These are phyloP conservation scores for Actenoides hombroni DNA, from an alignment of 2,113 vertebrate species.

Conservation along the genomic window DNA sequence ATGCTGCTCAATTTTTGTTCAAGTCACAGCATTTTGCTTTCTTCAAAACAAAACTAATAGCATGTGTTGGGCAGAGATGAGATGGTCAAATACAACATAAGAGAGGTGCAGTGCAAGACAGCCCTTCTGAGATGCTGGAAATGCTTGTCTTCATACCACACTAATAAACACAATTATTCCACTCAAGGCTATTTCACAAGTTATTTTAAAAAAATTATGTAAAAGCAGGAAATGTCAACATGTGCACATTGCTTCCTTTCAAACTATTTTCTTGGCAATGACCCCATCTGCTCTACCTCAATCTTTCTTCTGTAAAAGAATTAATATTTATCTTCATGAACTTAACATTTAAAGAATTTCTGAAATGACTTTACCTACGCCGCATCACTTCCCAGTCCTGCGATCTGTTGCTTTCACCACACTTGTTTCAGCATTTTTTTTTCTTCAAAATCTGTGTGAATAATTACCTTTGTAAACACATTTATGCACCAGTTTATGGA, in stretches of 20 bases:
- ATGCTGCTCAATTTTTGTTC: neutral
- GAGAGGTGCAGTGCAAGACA: neutral
- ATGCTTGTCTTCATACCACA: neutral
- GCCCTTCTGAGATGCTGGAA: neutral
- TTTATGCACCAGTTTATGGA: neutral
- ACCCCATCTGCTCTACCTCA: neutral
- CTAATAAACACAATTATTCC: neutral
- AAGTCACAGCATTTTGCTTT: neutral
- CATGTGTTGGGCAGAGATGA: neutral
- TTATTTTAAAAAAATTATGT: neutral
- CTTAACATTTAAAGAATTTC: neutral
- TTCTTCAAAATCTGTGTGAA: neutral
- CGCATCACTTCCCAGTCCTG: neutral
- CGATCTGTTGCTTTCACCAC: rapidly evolving
- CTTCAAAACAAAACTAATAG: neutral
- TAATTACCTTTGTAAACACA: neutral
- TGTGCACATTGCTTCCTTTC: neutral
- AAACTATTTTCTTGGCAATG: neutral
- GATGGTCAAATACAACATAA: neutral
- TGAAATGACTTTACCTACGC: neutral
- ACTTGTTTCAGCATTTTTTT: neutral
- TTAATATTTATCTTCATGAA: neutral
- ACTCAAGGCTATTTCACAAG: neutral
- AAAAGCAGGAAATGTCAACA: conserved; percentile 43
- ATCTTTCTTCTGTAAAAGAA: neutral